phyloP scores from a whole-genome alignment of 1,140 invertebrate species.

The Lutraria rhynchaena region DNA sequence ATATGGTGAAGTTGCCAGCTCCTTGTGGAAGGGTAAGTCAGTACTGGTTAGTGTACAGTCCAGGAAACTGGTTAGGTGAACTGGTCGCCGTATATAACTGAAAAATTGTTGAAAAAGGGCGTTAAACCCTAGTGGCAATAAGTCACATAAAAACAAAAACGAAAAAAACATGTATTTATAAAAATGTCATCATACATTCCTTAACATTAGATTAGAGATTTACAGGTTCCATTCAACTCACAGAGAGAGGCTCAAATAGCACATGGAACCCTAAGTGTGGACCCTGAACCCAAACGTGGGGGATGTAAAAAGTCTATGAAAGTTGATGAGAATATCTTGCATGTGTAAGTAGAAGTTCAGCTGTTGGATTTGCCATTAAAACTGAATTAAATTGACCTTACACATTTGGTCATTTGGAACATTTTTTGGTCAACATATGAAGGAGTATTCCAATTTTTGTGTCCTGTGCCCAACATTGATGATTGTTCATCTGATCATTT shows the following conservation, averaged over 20 bases:
- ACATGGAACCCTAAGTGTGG: slow-evolving; percentile 89
- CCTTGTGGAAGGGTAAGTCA: no score
- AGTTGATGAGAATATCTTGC: slow-evolving; percentile 85
- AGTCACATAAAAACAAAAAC: no score
- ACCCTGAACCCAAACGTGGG: slow-evolving; percentile 88
- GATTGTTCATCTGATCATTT: no score
- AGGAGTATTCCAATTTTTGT: no score
- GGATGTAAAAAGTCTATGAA: slow-evolving; percentile 86
- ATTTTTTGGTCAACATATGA: background rate
- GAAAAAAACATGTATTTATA: background rate
- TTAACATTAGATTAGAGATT: slow-evolving; percentile 73
- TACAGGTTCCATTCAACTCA: slow-evolving; percentile 86
- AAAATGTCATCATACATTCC: background rate
- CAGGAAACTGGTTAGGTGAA: no score
- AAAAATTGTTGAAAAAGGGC: no score
- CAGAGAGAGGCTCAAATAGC: slow-evolving; percentile 87
- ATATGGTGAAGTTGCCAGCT: no score
- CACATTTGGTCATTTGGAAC: background rate
- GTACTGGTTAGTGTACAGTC: no score
- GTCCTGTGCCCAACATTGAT: no score
- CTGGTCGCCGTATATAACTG: no score
- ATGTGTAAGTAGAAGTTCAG: slow-evolving; percentile 86
- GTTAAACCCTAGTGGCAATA: no score
- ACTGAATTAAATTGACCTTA: background rate
- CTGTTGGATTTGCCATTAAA: no score